These are phyloP conservation scores for Lordiphosa collinella DNA, from an alignment of 1,140 invertebrate species.

Conservation along the genomic window DNA sequence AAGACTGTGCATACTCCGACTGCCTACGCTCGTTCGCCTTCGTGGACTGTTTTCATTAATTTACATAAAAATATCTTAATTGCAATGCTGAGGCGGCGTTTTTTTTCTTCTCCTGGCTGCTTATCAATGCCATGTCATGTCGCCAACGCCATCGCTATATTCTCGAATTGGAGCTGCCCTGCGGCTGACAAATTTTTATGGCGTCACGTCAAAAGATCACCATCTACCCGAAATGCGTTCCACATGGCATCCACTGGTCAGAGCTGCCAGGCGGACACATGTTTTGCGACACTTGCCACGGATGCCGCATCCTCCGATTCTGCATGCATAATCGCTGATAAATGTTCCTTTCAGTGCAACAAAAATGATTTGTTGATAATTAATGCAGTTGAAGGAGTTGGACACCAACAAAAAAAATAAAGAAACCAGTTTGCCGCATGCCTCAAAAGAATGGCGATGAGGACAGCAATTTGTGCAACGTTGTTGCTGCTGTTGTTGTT, in stretches of 20 bases:
- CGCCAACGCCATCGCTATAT: constrained; percentile 39
- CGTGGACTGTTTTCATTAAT: constrained; percentile 48
- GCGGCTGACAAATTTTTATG: constrained; percentile 34
- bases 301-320: constrained; percentile 13
- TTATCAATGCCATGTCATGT: constrained; percentile 70
- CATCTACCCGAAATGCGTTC: constrained; percentile 14
- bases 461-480: constrained; percentile 55
- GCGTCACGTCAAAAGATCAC: constrained; percentile 35
- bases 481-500: constrained; percentile 23
- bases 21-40: constrained; percentile 11
- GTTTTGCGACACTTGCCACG: constrained; percentile 57
- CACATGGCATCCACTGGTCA: constrained; percentile 32
- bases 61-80: constrained; percentile 77
- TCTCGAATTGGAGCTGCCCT: neutral
- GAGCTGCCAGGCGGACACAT: constrained; percentile 41
- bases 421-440: constrained; percentile 52
- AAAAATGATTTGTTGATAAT: constrained; percentile 78
- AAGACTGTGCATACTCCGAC: neutral
- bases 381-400: constrained; percentile 47
- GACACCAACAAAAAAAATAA: constrained; percentile 12
- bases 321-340: constrained; percentile 74
- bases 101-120: constrained; percentile 15
- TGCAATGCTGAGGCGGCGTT: constrained; percentile 33
- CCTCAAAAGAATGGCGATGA: constrained; percentile 51
- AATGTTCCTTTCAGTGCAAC: constrained; percentile 68